These are phyloP conservation scores for Pollimyrus isidori DNA, from an alignment of 2,113 vertebrate genomes.

Conservation along the genomic window DNA sequence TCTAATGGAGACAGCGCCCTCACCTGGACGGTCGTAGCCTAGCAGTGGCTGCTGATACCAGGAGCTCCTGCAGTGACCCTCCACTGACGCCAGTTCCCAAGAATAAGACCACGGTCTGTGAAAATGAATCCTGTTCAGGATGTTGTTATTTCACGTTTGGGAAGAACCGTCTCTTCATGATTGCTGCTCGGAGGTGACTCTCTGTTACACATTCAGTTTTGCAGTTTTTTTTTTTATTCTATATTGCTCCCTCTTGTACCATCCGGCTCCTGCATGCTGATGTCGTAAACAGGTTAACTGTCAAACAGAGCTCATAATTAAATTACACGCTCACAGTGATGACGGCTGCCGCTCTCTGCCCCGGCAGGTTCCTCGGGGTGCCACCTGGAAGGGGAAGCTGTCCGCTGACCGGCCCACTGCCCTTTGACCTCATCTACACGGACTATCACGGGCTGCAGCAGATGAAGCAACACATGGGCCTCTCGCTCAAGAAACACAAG, in stretches of 20 bases:
- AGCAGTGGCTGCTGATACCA: not conserved
- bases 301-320: not conserved
- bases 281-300: not conserved
- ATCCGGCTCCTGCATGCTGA: not conserved
- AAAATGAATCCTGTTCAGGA: not conserved
- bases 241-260: not conserved
- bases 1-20: not conserved
- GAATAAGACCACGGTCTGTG: not conserved
- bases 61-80: not conserved
- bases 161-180: not conserved
- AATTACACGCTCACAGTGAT: not conserved
- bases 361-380: constrained; percentile 80
- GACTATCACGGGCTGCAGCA: constrained; percentile 95
- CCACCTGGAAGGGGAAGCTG: constrained; percentile 92
- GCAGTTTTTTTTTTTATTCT: not conserved
- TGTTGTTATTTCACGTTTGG: not conserved
- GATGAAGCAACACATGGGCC: constrained; percentile 96
- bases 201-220: not conserved
- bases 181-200: not conserved
- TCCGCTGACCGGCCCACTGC: constrained; percentile 77
- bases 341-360: not conserved
- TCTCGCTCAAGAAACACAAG: constrained; percentile 93
- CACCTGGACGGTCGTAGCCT: not conserved
- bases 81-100: not conserved
- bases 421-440: constrained; percentile 94